Percentiles rank a stretch among this genome's conserved stretches.
These are phyloP conservation scores for Seira musarum DNA, from an alignment of 2,888 invertebrate species.

Conservation along the genomic window DNA sequence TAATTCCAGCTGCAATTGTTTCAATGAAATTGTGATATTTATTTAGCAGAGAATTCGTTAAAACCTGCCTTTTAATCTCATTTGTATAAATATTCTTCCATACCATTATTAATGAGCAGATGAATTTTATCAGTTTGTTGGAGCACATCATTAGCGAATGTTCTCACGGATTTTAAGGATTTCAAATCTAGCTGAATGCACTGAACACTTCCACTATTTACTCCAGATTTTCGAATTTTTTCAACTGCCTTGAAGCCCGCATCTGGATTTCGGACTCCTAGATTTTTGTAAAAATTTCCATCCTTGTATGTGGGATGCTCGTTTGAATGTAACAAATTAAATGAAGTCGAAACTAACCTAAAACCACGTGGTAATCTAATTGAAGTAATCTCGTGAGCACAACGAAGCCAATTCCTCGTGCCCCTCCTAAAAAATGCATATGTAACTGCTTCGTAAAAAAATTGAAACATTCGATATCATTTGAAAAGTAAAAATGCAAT, in stretches of 20 bases:
- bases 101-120: conserved; percentile 86
- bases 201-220: conserved; percentile 77
- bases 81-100: too few relatives aligned
- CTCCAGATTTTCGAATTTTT: conserved; percentile 74
- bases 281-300: too few relatives aligned
- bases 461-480: neutral
- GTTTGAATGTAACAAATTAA: conserved; percentile 11
- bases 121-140: conserved; percentile 79
- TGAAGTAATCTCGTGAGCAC: conserved; percentile 83
- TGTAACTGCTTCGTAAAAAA: too few relatives aligned
- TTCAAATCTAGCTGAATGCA: conserved; percentile 83
- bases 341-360: conserved; percentile 75
- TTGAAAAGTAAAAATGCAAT: neutral
- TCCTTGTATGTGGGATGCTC: too few relatives aligned
- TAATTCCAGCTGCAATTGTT: conserved; percentile 82
- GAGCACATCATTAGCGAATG: conserved; percentile 81
- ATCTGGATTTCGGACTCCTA: conserved; percentile 82
- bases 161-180: conserved; percentile 82
- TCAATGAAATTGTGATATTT: too few relatives aligned
- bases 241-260: conserved; percentile 74
- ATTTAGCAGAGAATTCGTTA: neutral
- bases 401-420: conserved; percentile 84
- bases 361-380: conserved; percentile 83
- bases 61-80: too few relatives aligned
- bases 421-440: conserved; percentile 37